Conservation (phyloP, 2,888 invertebrate species). For the Eupithecia tripunctaria region DNA sequence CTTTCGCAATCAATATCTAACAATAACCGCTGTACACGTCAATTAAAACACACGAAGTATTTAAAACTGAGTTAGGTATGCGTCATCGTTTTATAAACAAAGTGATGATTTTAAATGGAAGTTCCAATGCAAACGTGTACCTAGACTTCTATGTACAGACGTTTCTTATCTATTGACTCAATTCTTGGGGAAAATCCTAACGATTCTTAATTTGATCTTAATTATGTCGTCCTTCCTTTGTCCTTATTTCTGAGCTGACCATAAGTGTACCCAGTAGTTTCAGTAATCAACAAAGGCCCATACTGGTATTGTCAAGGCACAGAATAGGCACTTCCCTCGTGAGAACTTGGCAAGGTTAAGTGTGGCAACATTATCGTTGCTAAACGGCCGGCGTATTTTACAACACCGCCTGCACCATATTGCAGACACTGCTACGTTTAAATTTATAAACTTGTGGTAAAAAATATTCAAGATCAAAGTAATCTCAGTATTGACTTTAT, state of each 20-base stretch:
- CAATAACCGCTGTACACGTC: conserved; percentile 62
- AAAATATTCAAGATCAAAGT: conserved; percentile 36
- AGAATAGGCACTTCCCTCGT: conserved; percentile 84
- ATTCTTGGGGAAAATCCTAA: conserved; percentile 28
- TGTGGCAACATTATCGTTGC: conserved; percentile 84
- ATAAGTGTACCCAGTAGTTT: conserved; percentile 47
- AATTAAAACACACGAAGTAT: conserved; percentile 46
- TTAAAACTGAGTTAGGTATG: conserved; percentile 30
- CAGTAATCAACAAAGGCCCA: conserved; percentile 77
- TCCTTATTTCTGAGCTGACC: conserved; percentile 15
- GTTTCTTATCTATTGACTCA: conserved; percentile 31
- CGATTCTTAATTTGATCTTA: background rate
- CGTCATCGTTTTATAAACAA: conserved; percentile 28
- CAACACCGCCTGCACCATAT: conserved; percentile 70
- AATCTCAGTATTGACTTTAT: conserved; percentile 41
- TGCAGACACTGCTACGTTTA: conserved; percentile 73
- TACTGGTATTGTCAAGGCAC: conserved; percentile 83
- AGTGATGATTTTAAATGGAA: conserved; percentile 22
- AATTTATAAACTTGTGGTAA: conserved; percentile 17
- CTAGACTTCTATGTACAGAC: background rate
- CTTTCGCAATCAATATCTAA: conserved; percentile 74
- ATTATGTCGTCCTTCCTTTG: background rate
- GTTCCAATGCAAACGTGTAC: background rate
- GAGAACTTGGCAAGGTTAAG: conserved; percentile 84
- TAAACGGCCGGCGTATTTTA: conserved; percentile 81